phyloP scores from a whole-genome alignment of 2,797 vertebrate species.

The Falco biarmicus region DNA sequence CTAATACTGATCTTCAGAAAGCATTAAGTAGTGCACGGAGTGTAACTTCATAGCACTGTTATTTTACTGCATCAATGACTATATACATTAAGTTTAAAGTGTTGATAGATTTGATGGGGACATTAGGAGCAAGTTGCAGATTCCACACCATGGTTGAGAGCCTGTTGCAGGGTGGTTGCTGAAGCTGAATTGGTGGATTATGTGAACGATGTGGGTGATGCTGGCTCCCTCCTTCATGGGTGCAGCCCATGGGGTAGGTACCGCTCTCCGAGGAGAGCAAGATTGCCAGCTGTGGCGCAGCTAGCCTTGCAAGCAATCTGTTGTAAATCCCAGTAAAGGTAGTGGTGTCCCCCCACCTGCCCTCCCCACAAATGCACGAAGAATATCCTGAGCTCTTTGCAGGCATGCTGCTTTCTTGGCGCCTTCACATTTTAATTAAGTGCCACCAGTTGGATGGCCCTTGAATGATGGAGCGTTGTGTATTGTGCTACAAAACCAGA shows the following conservation, averaged over 20 bases:
- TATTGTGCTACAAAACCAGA: background rate
- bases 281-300: background rate
- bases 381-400: background rate
- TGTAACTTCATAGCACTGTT: background rate
- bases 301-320: background rate
- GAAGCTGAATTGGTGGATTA: background rate
- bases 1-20: slow-evolving; percentile 38
- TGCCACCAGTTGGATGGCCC: background rate
- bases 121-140: background rate
- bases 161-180: background rate
- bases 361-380: background rate
- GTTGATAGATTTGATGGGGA: background rate
- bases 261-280: rapidly evolving
- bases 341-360: background rate
- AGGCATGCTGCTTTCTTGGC: background rate
- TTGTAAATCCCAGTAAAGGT: background rate
- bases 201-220: rapidly evolving
- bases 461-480: rapidly evolving
- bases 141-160: rapidly evolving
- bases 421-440: background rate
- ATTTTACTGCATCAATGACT: background rate
- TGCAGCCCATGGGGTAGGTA: background rate
- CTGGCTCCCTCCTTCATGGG: background rate
- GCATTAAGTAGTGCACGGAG: background rate
- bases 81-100: background rate